Evolutionary conservation across 64 coral and sea anemone genomes (phyloP).

Genomic region (Acropora tenuis): DNA sequence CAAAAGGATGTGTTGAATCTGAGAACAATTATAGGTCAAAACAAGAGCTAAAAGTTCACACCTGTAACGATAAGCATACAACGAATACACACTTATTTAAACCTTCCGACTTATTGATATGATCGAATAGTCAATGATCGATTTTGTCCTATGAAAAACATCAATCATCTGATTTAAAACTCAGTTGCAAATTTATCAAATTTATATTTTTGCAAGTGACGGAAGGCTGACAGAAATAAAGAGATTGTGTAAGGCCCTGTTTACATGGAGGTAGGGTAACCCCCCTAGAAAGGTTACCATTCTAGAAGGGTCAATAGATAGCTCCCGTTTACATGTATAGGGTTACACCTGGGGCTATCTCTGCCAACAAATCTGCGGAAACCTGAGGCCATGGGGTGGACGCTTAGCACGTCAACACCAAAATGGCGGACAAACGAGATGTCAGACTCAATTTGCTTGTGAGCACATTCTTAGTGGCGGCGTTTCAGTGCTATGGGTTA

Average conservation of each 20-base stretch:
- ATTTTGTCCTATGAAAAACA: no score
- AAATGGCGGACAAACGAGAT: slow-evolving; percentile 15
- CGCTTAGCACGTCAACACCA: slow-evolving; percentile 4
- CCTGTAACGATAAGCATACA: no score
- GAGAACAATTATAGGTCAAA: no score
- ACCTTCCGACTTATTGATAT: no score
- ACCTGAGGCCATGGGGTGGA: background rate
- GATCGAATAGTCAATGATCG: no score
- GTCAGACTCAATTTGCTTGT: slow-evolving; percentile 1
- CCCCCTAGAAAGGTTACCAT: slow-evolving; percentile 1
- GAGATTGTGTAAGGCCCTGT: slow-evolving; percentile 1
- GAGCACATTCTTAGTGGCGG: background rate
- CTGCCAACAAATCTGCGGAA: background rate
- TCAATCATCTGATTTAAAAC: no score
- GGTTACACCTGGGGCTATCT: background rate
- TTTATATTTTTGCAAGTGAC: no score
- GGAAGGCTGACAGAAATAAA: no score
- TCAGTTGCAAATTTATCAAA: no score
- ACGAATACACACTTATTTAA: no score
- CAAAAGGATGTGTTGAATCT: no score
- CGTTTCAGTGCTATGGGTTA: slow-evolving; percentile 42
- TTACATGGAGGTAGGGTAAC: slow-evolving; percentile 5
- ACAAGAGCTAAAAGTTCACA: no score
- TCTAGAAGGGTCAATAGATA: slow-evolving; percentile 14
- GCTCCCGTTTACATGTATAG: background rate